These are phyloP conservation scores for Phalanger gymnotis DNA, from an alignment of 2,797 vertebrate species.

Conservation along the genomic window DNA sequence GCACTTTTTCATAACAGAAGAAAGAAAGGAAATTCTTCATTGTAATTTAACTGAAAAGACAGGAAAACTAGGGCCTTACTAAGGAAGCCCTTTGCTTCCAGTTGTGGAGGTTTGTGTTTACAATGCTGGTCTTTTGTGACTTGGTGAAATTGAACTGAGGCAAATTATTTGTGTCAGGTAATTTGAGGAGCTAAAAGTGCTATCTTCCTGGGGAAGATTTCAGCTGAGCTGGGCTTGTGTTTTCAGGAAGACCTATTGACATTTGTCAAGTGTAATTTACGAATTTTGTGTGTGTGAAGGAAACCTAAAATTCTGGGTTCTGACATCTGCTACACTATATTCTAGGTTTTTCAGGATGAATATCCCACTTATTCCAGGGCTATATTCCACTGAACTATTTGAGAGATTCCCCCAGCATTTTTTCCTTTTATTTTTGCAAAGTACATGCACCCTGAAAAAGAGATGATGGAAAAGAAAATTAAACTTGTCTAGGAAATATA, in stretches of 20 bases:
- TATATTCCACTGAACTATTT: conserved; percentile 8
- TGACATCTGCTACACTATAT: background rate
- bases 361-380: background rate
- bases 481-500: background rate
- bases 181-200: conserved; percentile 64
- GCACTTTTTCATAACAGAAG: conserved; percentile 56
- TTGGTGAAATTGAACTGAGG: conserved; percentile 54
- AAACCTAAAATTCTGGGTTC: conserved; percentile 53
- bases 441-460: background rate
- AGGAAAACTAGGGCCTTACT: conserved; percentile 40
- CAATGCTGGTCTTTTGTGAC: conserved; percentile 67
- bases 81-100: conserved; percentile 64
- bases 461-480: background rate
- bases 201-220: conserved; percentile 42
- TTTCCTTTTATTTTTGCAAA: conserved; percentile 1
- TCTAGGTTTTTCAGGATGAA: conserved; percentile 19
- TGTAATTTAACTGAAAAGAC: conserved; percentile 54
- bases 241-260: conserved; percentile 63
- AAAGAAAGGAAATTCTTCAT: conserved; percentile 33
- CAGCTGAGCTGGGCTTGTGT: conserved; percentile 72
- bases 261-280: conserved; percentile 54
- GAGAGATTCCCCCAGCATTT: conserved; percentile 20
- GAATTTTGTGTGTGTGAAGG: conserved; percentile 38
- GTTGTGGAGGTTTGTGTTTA: conserved; percentile 51
- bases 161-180: conserved; percentile 46